Evolutionary conservation across 2,888 invertebrate species (phyloP).

Genomic region (Heliconius ismenius): DNA sequence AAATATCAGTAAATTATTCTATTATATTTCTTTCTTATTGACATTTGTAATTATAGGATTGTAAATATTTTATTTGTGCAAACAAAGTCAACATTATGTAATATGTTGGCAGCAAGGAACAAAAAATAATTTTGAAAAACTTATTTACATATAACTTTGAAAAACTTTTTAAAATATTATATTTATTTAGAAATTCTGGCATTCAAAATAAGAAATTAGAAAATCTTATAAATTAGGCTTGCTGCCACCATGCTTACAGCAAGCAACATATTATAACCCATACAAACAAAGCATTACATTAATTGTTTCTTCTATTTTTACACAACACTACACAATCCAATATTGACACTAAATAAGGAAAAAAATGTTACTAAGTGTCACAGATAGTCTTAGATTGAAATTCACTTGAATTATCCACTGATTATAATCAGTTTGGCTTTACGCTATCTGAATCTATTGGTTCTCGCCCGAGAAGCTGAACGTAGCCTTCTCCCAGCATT

Average conservation of each 20-base stretch:
- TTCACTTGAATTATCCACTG: slow-evolving; percentile 36
- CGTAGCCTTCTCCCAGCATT: slow-evolving; percentile 61
- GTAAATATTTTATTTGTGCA: not conserved
- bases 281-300: not conserved
- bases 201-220: not conserved
- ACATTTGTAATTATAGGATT: not conserved
- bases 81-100: slow-evolving; percentile 11
- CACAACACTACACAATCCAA: slow-evolving; percentile 3
- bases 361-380: slow-evolving; percentile 12
- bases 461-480: slow-evolving; percentile 58
- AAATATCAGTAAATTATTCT: not conserved
- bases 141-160: not conserved
- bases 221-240: not conserved
- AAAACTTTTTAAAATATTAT: not conserved
- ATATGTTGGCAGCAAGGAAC: not conserved
- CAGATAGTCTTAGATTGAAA: not conserved
- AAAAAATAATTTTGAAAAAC: not conserved
- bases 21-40: not conserved
- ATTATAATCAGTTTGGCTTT: slow-evolving; percentile 41
- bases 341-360: slow-evolving; percentile 16
- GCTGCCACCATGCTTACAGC: not conserved
- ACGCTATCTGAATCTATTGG: slow-evolving; percentile 59
- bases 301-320: not conserved
- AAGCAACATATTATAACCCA: slow-evolving; percentile 1
- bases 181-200: not conserved